Conservation (phyloP, 2,888 invertebrate species). For the Ormyrus rosae region DNA sequence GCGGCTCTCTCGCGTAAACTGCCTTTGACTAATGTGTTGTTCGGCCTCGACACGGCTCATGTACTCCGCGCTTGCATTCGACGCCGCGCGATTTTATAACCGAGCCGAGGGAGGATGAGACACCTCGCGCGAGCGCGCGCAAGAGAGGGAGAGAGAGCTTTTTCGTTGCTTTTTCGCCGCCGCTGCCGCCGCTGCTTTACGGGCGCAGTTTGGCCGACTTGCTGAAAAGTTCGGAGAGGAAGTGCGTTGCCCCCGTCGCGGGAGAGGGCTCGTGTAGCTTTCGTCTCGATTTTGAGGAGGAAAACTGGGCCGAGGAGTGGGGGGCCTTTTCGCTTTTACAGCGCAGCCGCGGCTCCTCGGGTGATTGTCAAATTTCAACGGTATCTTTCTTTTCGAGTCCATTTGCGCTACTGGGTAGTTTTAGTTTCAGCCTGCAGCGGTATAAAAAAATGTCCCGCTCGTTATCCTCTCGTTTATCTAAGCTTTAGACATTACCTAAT, state of each 20-base stretch:
- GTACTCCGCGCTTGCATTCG: conserved; percentile 60
- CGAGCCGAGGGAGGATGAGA: background rate
- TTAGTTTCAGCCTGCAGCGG: too few relatives aligned
- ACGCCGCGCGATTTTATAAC: conserved; percentile 37
- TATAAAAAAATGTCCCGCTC: too few relatives aligned
- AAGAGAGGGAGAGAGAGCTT: too few relatives aligned
- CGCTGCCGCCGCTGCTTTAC: background rate
- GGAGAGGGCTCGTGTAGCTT: conserved; percentile 5
- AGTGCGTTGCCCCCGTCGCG: background rate
- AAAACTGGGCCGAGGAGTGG: conserved; percentile 14
- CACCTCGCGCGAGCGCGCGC: background rate
- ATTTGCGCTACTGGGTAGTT: too few relatives aligned
- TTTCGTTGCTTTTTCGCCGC: conserved; percentile 4
- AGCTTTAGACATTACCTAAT: too few relatives aligned
- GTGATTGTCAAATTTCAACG: too few relatives aligned
- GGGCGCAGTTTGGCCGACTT: conserved; percentile 43
- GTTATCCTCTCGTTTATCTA: too few relatives aligned
- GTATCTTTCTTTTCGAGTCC: too few relatives aligned
- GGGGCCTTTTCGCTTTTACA: background rate
- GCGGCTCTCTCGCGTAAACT: conserved; percentile 63
- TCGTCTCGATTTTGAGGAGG: conserved; percentile 22
- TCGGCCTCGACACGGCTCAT: conserved; percentile 71
- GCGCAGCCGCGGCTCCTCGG: too few relatives aligned
- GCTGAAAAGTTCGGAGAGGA: conserved; percentile 22
- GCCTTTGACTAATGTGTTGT: conserved; percentile 74